Percentiles rank a stretch among this genome's conserved stretches.
These are phyloP conservation scores for Tipula unca DNA, from an alignment of 2,888 invertebrate species.

Conservation along the genomic window DNA sequence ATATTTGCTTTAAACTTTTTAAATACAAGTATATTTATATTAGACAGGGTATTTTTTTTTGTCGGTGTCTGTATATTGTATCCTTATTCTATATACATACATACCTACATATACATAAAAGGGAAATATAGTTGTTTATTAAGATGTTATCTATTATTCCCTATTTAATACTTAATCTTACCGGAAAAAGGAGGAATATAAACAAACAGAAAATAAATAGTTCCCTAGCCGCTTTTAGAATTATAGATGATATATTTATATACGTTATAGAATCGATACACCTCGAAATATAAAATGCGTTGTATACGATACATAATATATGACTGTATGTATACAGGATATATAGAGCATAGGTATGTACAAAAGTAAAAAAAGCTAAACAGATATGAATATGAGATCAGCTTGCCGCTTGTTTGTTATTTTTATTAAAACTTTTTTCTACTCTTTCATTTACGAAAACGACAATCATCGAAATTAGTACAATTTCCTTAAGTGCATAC, in stretches of 20 bases:
- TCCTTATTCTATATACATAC: background rate
- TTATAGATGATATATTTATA: background rate
- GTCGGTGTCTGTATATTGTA: background rate
- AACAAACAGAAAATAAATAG: background rate
- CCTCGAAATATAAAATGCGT: background rate
- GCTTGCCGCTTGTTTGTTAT: background rate
- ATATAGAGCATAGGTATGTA: background rate
- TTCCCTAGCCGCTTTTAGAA: background rate
- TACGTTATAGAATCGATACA: constrained; percentile 2
- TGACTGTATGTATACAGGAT: background rate
- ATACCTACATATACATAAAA: background rate
- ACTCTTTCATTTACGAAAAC: background rate
- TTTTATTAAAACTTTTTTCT: background rate
- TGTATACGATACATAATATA: too few species aligned
- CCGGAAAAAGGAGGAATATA: background rate
- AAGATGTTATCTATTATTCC: background rate
- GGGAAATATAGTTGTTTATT: background rate
- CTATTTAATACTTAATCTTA: background rate
- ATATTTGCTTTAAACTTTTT: background rate
- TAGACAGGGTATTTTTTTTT: background rate
- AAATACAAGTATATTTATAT: background rate
- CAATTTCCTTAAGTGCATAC: background rate
- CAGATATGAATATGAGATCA: background rate
- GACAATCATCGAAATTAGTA: background rate
- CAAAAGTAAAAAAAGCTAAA: background rate